A percentile compares a stretch with the other conserved stretches of the same genome.
phyloP scores from a whole-genome alignment of 2,797 vertebrate species.

The Coranthus polyacanthus region DNA sequence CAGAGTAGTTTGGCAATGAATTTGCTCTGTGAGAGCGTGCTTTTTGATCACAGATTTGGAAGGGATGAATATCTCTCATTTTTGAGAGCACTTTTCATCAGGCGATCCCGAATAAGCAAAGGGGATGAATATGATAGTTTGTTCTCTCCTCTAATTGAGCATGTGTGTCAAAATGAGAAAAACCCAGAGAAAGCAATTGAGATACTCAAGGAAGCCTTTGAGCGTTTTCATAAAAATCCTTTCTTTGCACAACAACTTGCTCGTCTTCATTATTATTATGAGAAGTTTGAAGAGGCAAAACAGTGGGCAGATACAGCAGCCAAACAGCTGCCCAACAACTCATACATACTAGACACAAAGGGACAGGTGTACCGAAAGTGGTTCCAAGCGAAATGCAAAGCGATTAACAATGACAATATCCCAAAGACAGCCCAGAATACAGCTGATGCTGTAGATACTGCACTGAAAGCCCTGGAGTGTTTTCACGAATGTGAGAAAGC shows the following conservation, averaged over 20 bases:
- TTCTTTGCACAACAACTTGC: slow-evolving; percentile 90
- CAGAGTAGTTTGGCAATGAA: slow-evolving; percentile 84
- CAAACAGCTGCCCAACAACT: slow-evolving; percentile 79
- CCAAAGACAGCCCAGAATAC: slow-evolving; percentile 67
- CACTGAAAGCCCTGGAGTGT: slow-evolving; percentile 86
- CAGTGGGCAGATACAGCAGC: slow-evolving; percentile 85
- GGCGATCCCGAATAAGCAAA: slow-evolving; percentile 82
- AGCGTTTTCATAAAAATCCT: slow-evolving; percentile 80
- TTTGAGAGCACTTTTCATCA: slow-evolving; percentile 86
- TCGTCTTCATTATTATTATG: slow-evolving; percentile 78
- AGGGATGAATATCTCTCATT: slow-evolving; percentile 82
- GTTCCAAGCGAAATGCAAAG: slow-evolving; percentile 78
- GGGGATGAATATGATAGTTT: slow-evolving; percentile 84
- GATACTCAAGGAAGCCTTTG: slow-evolving; percentile 82
- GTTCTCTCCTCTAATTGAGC: slow-evolving; percentile 89
- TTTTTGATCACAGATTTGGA: slow-evolving; percentile 88
- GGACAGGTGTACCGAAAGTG: slow-evolving; percentile 88
- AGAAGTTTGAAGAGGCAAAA: slow-evolving; percentile 85
- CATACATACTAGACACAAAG: slow-evolving; percentile 88
- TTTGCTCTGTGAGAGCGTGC: slow-evolving; percentile 79
- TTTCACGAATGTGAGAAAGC: slow-evolving; percentile 85
- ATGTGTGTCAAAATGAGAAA: slow-evolving; percentile 76
- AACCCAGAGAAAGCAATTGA: slow-evolving; percentile 80
- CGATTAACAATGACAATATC: slow-evolving; percentile 67
- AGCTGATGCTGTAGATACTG: slow-evolving; percentile 78